Conservation (phyloP, 2,113 vertebrate genomes). For the Brachyhypopomus gauderio region DNA sequence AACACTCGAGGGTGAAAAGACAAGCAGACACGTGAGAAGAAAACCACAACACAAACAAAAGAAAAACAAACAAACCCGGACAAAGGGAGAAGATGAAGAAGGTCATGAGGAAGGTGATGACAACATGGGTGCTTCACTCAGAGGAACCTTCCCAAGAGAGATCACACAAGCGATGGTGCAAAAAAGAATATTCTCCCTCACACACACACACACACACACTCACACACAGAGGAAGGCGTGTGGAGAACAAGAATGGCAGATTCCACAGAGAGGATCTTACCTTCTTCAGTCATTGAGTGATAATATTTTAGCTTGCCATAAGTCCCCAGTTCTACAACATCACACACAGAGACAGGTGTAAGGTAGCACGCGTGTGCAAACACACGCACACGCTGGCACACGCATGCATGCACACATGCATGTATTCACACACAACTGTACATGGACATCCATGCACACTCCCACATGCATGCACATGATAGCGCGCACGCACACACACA, state of each 20-base stretch:
- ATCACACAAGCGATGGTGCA: conserved; percentile 59
- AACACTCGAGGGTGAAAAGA: not conserved
- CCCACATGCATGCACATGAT: not conserved
- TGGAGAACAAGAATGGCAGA: conserved; percentile 27
- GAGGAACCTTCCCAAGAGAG: conserved; percentile 78
- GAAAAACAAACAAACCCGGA: not conserved
- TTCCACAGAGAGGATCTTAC: conserved; percentile 47
- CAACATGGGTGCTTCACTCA: conserved; percentile 72
- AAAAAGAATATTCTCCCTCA: conserved; percentile 39
- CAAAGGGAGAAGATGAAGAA: conserved; percentile 37
- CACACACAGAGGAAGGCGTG: conserved; percentile 14
- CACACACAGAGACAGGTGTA: conserved; percentile 52
- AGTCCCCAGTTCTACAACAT: conserved; percentile 58
- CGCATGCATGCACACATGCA: conserved; percentile 28
- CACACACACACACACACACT: conserved; percentile 3
- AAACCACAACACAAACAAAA: not conserved
- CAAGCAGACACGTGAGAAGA: not conserved
- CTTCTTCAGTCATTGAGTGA: conserved; percentile 58
- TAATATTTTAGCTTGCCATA: conserved; percentile 62
- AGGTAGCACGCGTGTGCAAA: conserved; percentile 50
- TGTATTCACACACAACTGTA: conserved; percentile 34
- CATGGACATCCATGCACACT: not conserved
- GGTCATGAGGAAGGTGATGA: conserved; percentile 49
- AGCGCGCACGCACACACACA: too few relatives aligned
- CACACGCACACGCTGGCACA: conserved; percentile 38